A percentile compares a stretch with the other conserved stretches of the same genome.
Conservation (phyloP, 2,888 invertebrate species). For the Polylopha cassiicola region DNA sequence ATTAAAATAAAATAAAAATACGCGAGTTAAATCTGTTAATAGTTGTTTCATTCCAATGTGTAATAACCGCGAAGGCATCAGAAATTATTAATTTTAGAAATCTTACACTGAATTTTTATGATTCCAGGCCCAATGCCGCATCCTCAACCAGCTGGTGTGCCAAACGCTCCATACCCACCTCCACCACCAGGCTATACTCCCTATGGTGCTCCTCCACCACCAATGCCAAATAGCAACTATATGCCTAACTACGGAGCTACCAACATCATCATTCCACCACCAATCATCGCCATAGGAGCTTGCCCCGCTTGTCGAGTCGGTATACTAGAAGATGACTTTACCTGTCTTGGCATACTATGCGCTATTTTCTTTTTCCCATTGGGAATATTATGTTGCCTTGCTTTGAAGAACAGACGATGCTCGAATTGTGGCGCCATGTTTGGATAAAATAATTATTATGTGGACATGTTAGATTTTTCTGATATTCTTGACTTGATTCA, state of each 20-base stretch:
- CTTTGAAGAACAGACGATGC: conserved; percentile 89
- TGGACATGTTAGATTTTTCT: too few species aligned
- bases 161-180: conserved; percentile 67
- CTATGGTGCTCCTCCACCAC: conserved; percentile 43
- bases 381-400: conserved; percentile 91
- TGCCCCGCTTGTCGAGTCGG: conserved; percentile 94
- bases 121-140: conserved; percentile 37
- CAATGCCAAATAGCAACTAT: conserved; percentile 62
- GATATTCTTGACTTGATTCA: too few species aligned
- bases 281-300: conserved; percentile 89
- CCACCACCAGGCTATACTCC: conserved; percentile 78
- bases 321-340: conserved; percentile 90
- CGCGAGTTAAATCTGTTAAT: too few species aligned
- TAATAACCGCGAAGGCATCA: too few species aligned
- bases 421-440: conserved; percentile 92
- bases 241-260: conserved; percentile 79
- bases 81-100: too few species aligned
- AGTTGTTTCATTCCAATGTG: too few species aligned
- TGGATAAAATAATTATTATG: conserved; percentile 75
- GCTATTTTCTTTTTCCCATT: conserved; percentile 92
- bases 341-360: conserved; percentile 88
- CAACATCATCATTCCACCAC: conserved; percentile 81
- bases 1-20: too few species aligned
- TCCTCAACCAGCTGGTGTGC: too few species aligned
- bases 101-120: conserved; percentile 1